Base-by-base conservation (phyloP, 2,113 vertebrate genomes). In the Pygoscelis adeliae region DNA sequence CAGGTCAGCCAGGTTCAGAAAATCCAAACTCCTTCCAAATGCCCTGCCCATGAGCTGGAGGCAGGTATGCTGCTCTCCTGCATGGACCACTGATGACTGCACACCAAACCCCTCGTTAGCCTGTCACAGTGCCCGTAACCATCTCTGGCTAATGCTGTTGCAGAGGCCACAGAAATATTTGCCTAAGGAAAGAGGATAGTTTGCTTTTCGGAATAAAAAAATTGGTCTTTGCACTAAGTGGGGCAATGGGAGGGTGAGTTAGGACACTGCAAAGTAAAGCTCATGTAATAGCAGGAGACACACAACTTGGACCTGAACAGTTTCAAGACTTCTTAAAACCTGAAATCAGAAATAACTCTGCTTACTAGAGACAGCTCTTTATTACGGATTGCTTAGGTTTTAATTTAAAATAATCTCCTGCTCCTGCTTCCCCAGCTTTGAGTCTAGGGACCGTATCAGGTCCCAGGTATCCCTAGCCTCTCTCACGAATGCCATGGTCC, bases 401-500 rank as follows among this genome's bases (percentile, higher is more conserved):
- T 70, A 44, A 29, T 78, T 66, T 26, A 56, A 95, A 70, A 84
- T 22, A 13, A 32, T 27, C 44, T 66, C 62, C n/a, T 40, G 27
- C 34, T 63, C 40, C 25, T 5, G 2, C 22, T 89, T 50, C 23
- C 29, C 23, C 70, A 74, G 17, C 30, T 63, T 40, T 56, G 26
- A 8, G 0, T 14, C 27, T 29, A 52, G 47, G 38, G 59, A 50
- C 47, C 0, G 0, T 15, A 36, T 21, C 34, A 40, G 46, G 36
- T 56, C 61, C 36, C 50, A 36, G 46, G 61, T 71, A 15, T 2
- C 40, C 59, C 58, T 34, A 87, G 52, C 7, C 40, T 69, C 62
- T 34, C 81, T 67, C 58, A 70, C 0, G 0, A 40, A 23, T 4
- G 5, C 20, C 0, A 0, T 25, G 30, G 44, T 42, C 72, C 76